Base-by-base conservation (phyloP, 1,140 invertebrate genomes). In the Drosophila funebris region DNA sequence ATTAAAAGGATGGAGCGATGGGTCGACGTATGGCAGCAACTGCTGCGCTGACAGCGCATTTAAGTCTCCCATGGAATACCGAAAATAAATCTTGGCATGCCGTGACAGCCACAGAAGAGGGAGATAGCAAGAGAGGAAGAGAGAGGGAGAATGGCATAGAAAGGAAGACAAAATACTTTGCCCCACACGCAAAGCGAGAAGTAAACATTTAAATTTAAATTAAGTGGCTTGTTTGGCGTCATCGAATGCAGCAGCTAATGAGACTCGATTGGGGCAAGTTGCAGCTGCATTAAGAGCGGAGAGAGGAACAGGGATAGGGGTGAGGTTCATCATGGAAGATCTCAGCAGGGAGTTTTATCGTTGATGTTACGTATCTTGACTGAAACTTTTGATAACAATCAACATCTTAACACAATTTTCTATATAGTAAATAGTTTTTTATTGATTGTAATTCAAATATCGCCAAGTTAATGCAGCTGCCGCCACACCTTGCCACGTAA, bases 121-220 rank as follows among this genome's bases (percentile, higher is more conserved):
- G 29, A 5, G 18, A 53, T 9, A 11, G 43, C 27, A 13, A n/a
- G 1, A 13, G 60, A 37, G n/a, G 22, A 50, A 13, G 4, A 48
- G 20, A n/a, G 41, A 8, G 14, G 4, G 36, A 2, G 53, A 41
- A 27, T 20, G 14, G 41, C 6, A 11, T 13, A 5, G 24, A 18
- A 7, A 39, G 24, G 39, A 72, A 78, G 72, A 70, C 78, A 81
- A 76, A 87, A 78, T 88, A 76, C 82, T 82, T 88, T 72, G 63
- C 70, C 82, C 78, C 82, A 87, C 82, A 87, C 81, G 83, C 82
- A 88, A 72, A 58, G 82, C 78, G 78, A 72, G 82, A 78, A 88
- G 75, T 88, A 82, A 82, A 85, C 82, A 88, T 88, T 87, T 87
- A 87, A 88, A 87, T 87, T 88, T 82, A 88, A 87, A 87, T 87